Conservation (phyloP, 2,888 invertebrate species). For the Drosophila stalkeri region DNA sequence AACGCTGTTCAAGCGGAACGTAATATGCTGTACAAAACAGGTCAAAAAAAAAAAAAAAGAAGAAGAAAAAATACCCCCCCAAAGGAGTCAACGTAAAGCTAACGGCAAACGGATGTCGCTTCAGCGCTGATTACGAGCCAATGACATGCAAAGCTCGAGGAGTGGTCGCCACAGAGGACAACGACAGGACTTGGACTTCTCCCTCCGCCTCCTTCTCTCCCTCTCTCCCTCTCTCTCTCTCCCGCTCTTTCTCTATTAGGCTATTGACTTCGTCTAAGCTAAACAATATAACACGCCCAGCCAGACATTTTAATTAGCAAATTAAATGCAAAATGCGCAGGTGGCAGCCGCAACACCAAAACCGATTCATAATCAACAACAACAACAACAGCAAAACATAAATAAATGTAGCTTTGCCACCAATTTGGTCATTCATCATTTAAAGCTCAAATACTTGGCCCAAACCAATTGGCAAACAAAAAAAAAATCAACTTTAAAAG, state of each 20-base stretch:
- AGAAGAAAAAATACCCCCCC: not conserved
- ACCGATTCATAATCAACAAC: conserved; percentile 41
- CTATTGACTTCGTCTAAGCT: conserved; percentile 45
- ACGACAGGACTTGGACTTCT: not conserved
- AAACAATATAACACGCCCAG: conserved; percentile 1
- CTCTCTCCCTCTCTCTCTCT: not conserved
- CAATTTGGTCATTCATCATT: conserved; percentile 40
- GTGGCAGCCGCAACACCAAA: conserved; percentile 21
- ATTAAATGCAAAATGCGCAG: conserved; percentile 62
- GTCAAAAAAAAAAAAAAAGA: not conserved
- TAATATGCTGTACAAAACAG: not conserved
- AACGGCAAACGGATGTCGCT: conserved; percentile 35
- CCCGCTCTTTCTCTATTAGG: conserved; percentile 27
- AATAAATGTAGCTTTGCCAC: conserved; percentile 6
- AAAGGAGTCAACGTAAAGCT: not conserved
- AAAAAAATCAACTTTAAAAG: conserved; percentile 7
- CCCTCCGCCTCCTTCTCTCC: fast-evolving
- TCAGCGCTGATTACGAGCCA: conserved; percentile 54
- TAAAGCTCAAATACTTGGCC: conserved; percentile 28
- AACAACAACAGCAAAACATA: not conserved
- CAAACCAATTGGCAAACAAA: conserved; percentile 26
- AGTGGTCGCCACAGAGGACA: conserved; percentile 34
- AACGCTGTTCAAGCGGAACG: conserved; percentile 33
- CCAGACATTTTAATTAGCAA: conserved; percentile 67
- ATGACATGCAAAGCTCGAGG: conserved; percentile 64